Evolutionary conservation across 2,888 invertebrate genomes (phyloP), one percentile per base, ranked within the genome.

Genomic region (Fragum fragum): DNA sequence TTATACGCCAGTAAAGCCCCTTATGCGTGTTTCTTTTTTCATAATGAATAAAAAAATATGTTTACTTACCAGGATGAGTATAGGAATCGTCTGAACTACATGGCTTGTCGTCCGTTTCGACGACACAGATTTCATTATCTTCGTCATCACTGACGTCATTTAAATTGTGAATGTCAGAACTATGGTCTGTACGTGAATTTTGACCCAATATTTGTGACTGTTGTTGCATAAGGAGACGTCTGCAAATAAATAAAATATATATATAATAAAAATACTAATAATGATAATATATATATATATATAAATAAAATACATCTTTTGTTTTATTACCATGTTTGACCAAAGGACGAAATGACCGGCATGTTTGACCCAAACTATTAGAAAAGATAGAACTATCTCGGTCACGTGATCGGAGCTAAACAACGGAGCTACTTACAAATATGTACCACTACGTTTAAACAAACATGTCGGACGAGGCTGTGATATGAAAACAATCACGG

Each of bases 71-170:
- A 39, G 87, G 71, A 63, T 87, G 85, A 26, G 87, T 81, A 16
- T 85, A 85, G 0, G 87, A 86, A 39, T 83, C 84, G 63, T 87
- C 85, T 39, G 86, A 77, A 55, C 74, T 85, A 32, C 87, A 85
- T 28, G 85, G 86, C 69, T 84, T 84, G 47, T 90, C 90, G 82
- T 91, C 91, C 26, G 86, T 85, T 63, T 90, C 90, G 29, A 89
- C 91, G 69, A 91, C 91, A 79, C 90, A 91, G 32, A 91, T 91
- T 76, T 91, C 91, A 73, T 88, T 86, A 47, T 91, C 88, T 55
- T 91, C 89, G 63, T 90, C 89, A 80, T 87, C 88, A 39, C 87
- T 86, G 52, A 85, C 79, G 69, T 87, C 86, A 79, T 87, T 81
- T n/a, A 55, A 71, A 36, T 71, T 53, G 14, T 55, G 71, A 11